Conservation (phyloP, 2,888 invertebrate species). For the Megalurothrips usitatus region DNA sequence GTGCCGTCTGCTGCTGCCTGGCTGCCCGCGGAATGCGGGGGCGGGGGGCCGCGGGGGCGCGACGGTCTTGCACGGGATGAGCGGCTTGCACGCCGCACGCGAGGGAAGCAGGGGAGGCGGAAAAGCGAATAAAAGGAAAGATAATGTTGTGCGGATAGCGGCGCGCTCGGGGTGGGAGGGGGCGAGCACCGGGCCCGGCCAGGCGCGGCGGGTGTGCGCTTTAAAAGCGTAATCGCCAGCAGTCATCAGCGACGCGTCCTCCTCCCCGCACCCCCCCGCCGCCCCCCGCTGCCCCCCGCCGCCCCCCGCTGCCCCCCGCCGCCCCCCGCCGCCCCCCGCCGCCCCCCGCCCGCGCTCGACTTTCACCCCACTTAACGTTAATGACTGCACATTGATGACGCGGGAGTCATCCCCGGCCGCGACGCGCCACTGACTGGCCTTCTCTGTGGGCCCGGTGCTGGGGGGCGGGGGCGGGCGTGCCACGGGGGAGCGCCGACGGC, state of each 20-base stretch:
- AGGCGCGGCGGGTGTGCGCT: not conserved
- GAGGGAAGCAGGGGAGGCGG: not conserved
- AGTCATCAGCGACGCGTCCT: not conserved
- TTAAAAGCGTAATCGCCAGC: conserved; percentile 16
- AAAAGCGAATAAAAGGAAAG: not conserved
- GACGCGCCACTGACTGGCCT: no score
- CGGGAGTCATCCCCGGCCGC: not conserved
- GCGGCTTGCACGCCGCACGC: no score
- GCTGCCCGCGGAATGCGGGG: not conserved
- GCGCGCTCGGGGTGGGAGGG: not conserved
- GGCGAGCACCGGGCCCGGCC: not conserved
- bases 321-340: not conserved
- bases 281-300: not conserved
- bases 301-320: not conserved
- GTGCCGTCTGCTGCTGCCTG: no score
- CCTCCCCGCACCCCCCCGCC: not conserved
- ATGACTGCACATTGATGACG: conserved; percentile 19
- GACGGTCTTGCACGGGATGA: no score
- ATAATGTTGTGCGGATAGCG: not conserved
- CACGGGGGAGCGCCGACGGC: no score
- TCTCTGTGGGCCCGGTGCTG: no score
- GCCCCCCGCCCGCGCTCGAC: not conserved
- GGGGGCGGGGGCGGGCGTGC: no score
- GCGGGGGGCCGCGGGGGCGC: not conserved
- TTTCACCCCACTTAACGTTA: conserved; percentile 22